A percentile compares a stretch with the other conserved stretches of the same genome.
These are phyloP conservation scores for Danionella cerebrum DNA, from an alignment of 2,113 vertebrate species.

Conservation along the genomic window DNA sequence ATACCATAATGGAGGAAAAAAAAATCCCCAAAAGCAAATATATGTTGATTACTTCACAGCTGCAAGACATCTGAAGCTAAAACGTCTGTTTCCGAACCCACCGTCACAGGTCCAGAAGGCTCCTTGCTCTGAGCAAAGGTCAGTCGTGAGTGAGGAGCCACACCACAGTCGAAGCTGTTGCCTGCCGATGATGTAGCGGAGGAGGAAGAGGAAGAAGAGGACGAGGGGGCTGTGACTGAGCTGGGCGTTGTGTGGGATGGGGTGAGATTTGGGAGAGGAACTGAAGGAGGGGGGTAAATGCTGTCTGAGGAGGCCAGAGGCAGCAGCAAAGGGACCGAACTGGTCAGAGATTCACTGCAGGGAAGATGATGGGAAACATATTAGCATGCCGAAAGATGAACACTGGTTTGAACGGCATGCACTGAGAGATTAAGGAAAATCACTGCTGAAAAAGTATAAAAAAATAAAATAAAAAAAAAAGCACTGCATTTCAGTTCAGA, in stretches of 20 bases:
- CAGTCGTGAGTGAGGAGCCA: slow-evolving; percentile 55
- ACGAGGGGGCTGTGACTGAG: slow-evolving; percentile 42
- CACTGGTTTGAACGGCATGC: neutral
- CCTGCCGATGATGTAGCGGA: slow-evolving; percentile 54
- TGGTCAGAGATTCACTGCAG: slow-evolving; percentile 58
- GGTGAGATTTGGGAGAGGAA: slow-evolving; percentile 53
- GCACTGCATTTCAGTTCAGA: neutral
- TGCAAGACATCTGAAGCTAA: neutral
- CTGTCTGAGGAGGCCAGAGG: slow-evolving; percentile 60
- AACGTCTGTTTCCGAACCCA: slow-evolving; percentile 35
- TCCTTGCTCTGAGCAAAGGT: slow-evolving; percentile 66
- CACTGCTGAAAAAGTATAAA: too few species aligned
- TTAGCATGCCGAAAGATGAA: slow-evolving; percentile 2
- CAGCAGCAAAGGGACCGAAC: slow-evolving; percentile 51
- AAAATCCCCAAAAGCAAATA: too few species aligned
- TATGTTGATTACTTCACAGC: neutral
- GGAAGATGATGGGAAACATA: neutral
- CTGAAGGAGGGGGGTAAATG: slow-evolving; percentile 56
- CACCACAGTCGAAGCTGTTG: slow-evolving; percentile 55
- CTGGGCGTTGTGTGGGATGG: slow-evolving; percentile 49
- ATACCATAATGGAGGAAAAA: too few species aligned
- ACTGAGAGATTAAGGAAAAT: neutral
- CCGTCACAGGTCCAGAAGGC: slow-evolving; percentile 56
- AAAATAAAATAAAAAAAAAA: neutral
- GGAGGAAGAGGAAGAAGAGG: slow-evolving; percentile 42